These are phyloP conservation scores for Sycobia sp. DNA, from an alignment of 1,140 invertebrate genomes.

Conservation along the genomic window DNA sequence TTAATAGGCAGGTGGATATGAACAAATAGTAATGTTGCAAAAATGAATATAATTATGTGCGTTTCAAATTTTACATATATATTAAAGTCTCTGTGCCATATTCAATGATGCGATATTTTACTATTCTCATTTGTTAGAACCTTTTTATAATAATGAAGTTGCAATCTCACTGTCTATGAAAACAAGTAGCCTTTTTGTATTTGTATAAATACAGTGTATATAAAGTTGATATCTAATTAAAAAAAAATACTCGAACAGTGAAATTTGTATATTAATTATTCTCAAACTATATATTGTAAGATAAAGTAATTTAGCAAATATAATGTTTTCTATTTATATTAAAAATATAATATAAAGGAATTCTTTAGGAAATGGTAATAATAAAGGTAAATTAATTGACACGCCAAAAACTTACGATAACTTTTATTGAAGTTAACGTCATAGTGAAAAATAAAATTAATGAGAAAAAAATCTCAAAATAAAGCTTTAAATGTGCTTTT, in stretches of 20 bases:
- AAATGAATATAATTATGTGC: conserved; percentile 36
- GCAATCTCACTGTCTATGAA: conserved; percentile 25
- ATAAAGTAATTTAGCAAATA: too few relatives aligned
- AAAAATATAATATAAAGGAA: too few relatives aligned
- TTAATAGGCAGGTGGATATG: conserved; percentile 7
- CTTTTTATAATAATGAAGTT: conserved; percentile 16
- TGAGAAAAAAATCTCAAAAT: conserved; percentile 28
- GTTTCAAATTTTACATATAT: conserved; percentile 35
- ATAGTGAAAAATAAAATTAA: conserved; percentile 46
- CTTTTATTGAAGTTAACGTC: conserved; percentile 49
- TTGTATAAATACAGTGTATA: conserved; percentile 44
- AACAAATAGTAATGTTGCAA: conserved; percentile 20
- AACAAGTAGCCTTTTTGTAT: conserved; percentile 43
- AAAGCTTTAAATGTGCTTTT: not conserved
- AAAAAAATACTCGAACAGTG: conserved; percentile 8
- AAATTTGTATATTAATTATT: too few relatives aligned
- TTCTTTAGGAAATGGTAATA: too few relatives aligned
- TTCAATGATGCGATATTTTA: conserved; percentile 41
- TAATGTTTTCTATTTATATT: too few relatives aligned
- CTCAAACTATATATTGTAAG: too few relatives aligned
- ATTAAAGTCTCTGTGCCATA: conserved; percentile 50
- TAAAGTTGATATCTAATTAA: conserved; percentile 40
- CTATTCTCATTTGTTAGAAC: conserved; percentile 32
- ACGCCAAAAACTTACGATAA: conserved; percentile 39
- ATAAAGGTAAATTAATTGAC: not conserved